These are phyloP conservation scores for Alexandromys oeconomus DNA, from an alignment of 2,797 vertebrate species.

Conservation along the genomic window DNA sequence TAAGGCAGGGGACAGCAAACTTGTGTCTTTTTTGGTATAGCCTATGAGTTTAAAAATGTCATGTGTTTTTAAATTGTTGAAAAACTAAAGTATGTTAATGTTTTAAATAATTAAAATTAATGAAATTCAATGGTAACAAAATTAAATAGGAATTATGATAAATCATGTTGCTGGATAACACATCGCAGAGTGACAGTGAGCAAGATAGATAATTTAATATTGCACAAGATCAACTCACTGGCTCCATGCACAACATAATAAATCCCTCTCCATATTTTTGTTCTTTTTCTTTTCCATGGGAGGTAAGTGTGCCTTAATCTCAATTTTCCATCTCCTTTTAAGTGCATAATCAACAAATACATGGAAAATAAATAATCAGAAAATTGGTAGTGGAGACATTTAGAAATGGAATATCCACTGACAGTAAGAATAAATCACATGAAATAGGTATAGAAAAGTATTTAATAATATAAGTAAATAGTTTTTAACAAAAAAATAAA, in stretches of 20 bases:
- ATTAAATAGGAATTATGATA: too few relatives aligned
- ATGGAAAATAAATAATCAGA: background rate
- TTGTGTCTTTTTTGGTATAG: background rate
- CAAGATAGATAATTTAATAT: constrained; percentile 25
- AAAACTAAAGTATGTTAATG: background rate
- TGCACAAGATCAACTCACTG: too few relatives aligned
- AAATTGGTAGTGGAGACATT: background rate
- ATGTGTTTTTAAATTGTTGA: background rate
- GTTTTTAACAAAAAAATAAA: constrained; percentile 62
- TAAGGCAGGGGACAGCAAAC: background rate
- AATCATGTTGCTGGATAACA: too few relatives aligned
- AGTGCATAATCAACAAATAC: constrained; percentile 12
- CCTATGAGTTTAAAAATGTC: background rate
- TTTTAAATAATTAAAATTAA: constrained; percentile 41
- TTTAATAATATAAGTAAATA: constrained; percentile 33
- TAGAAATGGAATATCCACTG: constrained; percentile 40
- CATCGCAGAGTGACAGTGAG: background rate
- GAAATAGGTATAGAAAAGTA: constrained; percentile 39
- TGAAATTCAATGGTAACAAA: constrained; percentile 30
- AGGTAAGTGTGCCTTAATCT: background rate
- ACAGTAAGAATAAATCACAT: constrained; percentile 23
- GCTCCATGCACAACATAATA: constrained; percentile 16
- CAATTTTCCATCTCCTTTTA: constrained; percentile 28
- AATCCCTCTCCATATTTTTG: too few relatives aligned
- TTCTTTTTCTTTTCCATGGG: background rate